Percentiles rank a stretch among this genome's conserved stretches.
These are phyloP conservation scores for Nomada flava DNA, from an alignment of 2,888 invertebrate species.

Conservation along the genomic window DNA sequence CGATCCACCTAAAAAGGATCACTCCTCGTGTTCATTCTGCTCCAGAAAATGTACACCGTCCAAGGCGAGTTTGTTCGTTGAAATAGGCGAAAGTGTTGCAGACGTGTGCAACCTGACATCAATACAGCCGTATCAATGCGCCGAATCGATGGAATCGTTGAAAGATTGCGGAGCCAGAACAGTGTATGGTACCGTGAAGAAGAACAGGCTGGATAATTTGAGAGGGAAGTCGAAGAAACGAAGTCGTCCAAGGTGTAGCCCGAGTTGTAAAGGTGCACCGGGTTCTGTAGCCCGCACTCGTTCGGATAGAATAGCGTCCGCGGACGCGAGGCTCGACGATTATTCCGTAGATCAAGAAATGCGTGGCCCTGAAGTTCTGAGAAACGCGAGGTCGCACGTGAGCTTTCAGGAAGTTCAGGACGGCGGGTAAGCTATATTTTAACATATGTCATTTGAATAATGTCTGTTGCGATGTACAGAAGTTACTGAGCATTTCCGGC, in stretches of 20 bases:
- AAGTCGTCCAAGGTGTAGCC: neutral
- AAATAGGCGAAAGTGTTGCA: conserved; percentile 43
- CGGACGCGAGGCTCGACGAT: neutral
- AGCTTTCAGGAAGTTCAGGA: neutral
- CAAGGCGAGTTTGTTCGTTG: conserved; percentile 58
- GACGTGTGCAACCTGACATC: conserved; percentile 29
- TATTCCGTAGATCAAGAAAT: neutral
- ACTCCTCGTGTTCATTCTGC: conserved; percentile 40
- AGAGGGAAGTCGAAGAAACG: conserved; percentile 10
- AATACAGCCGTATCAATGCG: neutral
- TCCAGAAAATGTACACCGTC: conserved; percentile 56
- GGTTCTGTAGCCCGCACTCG: neutral
- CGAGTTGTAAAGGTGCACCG: conserved; percentile 19
- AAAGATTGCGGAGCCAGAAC: neutral
- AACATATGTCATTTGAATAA: neutral
- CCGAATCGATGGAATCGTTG: conserved; percentile 20
- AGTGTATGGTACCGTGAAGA: neutral
- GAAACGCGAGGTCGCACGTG: conserved; percentile 5
- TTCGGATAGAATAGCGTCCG: conserved; percentile 24
- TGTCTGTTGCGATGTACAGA: too few relatives aligned
- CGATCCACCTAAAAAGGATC: neutral
- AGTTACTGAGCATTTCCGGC: too few relatives aligned
- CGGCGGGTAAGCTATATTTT: conserved; percentile 19
- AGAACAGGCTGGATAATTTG: neutral
- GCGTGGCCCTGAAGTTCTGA: conserved; percentile 16